These are phyloP conservation scores for Ophioninae sp. DNA, from an alignment of 2,888 invertebrate species.

Conservation along the genomic window DNA sequence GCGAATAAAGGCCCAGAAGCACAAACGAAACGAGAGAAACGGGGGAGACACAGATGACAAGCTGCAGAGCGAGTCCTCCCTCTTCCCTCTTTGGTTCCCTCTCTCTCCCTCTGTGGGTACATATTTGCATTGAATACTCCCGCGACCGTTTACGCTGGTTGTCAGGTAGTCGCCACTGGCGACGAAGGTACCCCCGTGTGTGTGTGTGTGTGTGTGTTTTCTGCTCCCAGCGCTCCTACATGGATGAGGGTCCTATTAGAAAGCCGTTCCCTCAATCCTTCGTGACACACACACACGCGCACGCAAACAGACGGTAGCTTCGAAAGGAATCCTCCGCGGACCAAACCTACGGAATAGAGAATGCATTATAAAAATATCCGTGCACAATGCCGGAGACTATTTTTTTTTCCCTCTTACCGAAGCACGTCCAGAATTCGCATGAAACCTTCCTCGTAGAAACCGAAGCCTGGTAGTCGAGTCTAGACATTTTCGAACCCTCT, in stretches of 20 bases:
- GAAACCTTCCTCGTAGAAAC: neutral
- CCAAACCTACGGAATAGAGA: constrained; percentile 2
- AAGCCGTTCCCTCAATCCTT: constrained; percentile 6
- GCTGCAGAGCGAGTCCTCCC: constrained; percentile 57
- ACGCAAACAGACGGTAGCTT: constrained; percentile 8
- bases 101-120: constrained; percentile 10
- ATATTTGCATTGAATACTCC: constrained; percentile 65
- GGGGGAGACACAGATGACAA: constrained; percentile 50
- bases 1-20: constrained; percentile 14
- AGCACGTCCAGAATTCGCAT: neutral
- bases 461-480: neutral
- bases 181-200: constrained; percentile 16
- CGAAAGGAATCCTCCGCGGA: constrained; percentile 3
- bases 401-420: neutral
- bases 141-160: constrained; percentile 44
- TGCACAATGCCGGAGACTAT: neutral
- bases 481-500: neutral
- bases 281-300: neutral
- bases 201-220: neutral
- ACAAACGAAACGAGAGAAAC: constrained; percentile 34
- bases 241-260: constrained; percentile 26
- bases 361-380: constrained; percentile 12
- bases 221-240: constrained; percentile 4
- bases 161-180: constrained; percentile 33
- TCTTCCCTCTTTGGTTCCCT: neutral